Evolutionary conservation across 2,888 invertebrate genomes (phyloP), one percentile per base, ranked within the genome.

Genomic region (Escarpia spicata): DNA sequence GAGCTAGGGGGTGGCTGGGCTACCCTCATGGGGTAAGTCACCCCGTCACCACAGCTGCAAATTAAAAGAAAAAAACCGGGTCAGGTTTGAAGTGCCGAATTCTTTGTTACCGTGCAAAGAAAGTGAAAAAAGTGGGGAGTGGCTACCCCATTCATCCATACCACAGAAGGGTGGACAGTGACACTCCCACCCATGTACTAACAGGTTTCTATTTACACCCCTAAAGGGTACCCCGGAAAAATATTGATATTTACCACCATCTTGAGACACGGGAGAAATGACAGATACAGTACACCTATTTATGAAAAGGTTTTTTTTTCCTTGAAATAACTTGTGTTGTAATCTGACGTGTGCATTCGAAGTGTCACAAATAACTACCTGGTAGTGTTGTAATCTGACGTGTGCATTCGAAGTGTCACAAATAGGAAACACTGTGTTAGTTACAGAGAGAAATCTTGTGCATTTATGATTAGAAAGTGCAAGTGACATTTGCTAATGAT

Each of bases 21-120:
- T 95, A 97, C 97, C 94, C 98, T 97, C 96, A 98, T 98, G 91
- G 98, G 98, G 97, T 98, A 99, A 96, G 97, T 98, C 96, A 98
- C 97, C 95, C 98, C 99, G 97, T 98, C 98, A 95, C 98, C 98
- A 97, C 98, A 97, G 97, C 98, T 98, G 97, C 94, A 97, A 97
- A 37, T 26, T 43, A 37, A 90, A 92, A 92, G 31, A 60, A 15
- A 89, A 37, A 43, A 43, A 19, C 37, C 43, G 15, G 26, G 26
- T 75, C 75, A 75, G 75, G n/a, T 75, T 75, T 75, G 75, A 75
- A 6, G 26, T 26, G 6, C 75, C 75, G 19, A 75, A n/a, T 75
- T 2, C 26, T 52, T 9, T 4, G 75, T 75, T 75, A 26, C 3
- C 19, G 75, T 26, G 75, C 75, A 19, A 75, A 6, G n/a, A 75